phyloP scores from a whole-genome alignment of 2,888 invertebrate species.

The Myopa testacea region DNA sequence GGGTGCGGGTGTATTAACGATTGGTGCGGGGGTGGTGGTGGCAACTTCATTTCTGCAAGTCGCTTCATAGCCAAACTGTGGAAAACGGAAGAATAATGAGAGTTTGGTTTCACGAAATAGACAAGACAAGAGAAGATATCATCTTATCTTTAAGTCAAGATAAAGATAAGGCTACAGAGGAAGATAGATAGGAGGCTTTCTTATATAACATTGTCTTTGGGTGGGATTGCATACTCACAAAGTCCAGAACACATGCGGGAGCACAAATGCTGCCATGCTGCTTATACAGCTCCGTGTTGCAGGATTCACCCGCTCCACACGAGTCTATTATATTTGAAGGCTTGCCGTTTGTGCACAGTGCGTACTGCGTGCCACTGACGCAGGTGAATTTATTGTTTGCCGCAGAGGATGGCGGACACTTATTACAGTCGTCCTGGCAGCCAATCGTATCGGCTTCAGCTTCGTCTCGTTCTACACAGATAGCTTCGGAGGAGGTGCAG shows the following conservation, averaged over 20 bases:
- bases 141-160: too few species aligned
- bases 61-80: not conserved
- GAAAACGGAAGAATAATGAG: not conserved
- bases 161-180: too few species aligned
- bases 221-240: not conserved
- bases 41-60: not conserved
- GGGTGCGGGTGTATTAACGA: not conserved
- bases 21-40: not conserved
- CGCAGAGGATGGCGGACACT: not conserved
- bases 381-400: not conserved
- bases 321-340: not conserved
- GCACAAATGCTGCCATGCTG: conserved; percentile 5
- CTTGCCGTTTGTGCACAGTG: not conserved
- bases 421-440: not conserved
- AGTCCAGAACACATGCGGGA: conserved; percentile 1
- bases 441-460: not conserved
- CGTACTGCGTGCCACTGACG: conserved; percentile 8
- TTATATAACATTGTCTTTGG: too few species aligned
- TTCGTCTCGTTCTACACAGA: not conserved
- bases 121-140: too few species aligned
- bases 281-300: conserved; percentile 5
- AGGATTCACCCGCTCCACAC: not conserved
- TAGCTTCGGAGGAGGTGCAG: not conserved
- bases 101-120: too few species aligned
- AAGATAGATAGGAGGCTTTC: too few species aligned